Percentiles rank a stretch among this genome's conserved stretches.
These are phyloP conservation scores for Ennomos erosarius DNA, from an alignment of 2,888 invertebrate species.

Conservation along the genomic window DNA sequence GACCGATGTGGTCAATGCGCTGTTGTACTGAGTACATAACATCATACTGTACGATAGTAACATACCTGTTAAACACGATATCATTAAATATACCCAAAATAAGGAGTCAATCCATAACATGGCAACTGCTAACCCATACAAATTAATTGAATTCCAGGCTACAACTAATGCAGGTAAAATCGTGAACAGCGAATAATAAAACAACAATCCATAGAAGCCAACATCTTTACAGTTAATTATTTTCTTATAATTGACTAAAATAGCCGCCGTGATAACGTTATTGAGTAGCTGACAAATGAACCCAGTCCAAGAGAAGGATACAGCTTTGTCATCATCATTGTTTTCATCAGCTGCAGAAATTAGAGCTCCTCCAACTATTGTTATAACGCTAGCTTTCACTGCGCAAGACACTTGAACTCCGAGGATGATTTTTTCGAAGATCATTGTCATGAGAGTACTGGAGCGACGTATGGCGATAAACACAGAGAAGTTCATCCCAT, in stretches of 20 bases:
- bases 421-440: slow-evolving; percentile 95
- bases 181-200: slow-evolving; percentile 96
- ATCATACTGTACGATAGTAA: slow-evolving; percentile 97
- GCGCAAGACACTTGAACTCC: slow-evolving; percentile 89
- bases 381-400: slow-evolving; percentile 96
- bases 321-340: slow-evolving; percentile 54
- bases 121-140: slow-evolving; percentile 84
- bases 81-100: slow-evolving; percentile 92
- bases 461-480: slow-evolving; percentile 98
- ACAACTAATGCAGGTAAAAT: slow-evolving; percentile 89
- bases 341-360: slow-evolving; percentile 96
- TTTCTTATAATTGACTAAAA: slow-evolving; percentile 98
- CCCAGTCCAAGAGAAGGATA: slow-evolving; percentile 96
- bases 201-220: slow-evolving; percentile 96
- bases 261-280: slow-evolving; percentile 98
- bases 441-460: slow-evolving; percentile 99
- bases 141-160: slow-evolving; percentile 91
- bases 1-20: slow-evolving; percentile 99
- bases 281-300: slow-evolving; percentile 96
- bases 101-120: slow-evolving; percentile 91
- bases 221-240: slow-evolving; percentile 97
- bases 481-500: slow-evolving; percentile 97
- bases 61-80: slow-evolving; percentile 99
- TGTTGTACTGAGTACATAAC: slow-evolving; percentile 97
- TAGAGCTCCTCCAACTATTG: slow-evolving; percentile 97